Base-by-base conservation (phyloP, 2,113 vertebrate species). In the Poecile atricapillus region DNA sequence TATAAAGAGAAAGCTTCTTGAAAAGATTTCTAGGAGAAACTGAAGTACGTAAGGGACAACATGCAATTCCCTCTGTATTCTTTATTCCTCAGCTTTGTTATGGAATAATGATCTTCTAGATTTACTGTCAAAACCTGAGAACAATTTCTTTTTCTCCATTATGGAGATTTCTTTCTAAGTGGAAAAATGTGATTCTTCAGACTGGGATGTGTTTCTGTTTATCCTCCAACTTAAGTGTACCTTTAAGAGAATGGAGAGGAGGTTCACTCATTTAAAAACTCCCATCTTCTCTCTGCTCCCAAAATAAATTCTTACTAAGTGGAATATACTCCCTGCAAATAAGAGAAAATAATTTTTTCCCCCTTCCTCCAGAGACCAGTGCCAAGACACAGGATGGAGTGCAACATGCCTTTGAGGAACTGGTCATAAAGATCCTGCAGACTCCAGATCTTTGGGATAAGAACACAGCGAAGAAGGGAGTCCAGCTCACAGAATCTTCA, bases 321-420 rank as follows among this genome's bases (percentile, higher is more conserved):
- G 13, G 23, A 83, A 68, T 33, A 19, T 28, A 11, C 9, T 89
- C 43, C n/a, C 41, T 73, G 70, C 55, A 87, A 85, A 23, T 39
- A 43, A 62, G 30, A 24, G 60, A 33, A 73, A 63, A 28, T 31
- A 14, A 13, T 15, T 10, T 69, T 23, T 16, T 5, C 2, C 4
- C 20, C 43, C 8, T 46, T 50, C 22, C 41, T 33, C 41, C 83
- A 97, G 97, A 97, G 80, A 95, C 97, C 71, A 97, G 97, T 65
- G 97, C 97, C 79, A 97, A 97, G 92, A 96, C 94, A 13, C 27
- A 64, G 47, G 93, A 96, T 24, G 97, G 97, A 56, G 97, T 96
- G 46, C 86, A 95, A 8, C 55, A 35, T 13, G 95, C 95, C 85
- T 97, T 96, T 81, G 97, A 97, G 62, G 97, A 97, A 4, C 79